Evolutionary conservation across 2,797 vertebrate species (phyloP).

Genomic region (Poeciliopsis infans): DNA sequence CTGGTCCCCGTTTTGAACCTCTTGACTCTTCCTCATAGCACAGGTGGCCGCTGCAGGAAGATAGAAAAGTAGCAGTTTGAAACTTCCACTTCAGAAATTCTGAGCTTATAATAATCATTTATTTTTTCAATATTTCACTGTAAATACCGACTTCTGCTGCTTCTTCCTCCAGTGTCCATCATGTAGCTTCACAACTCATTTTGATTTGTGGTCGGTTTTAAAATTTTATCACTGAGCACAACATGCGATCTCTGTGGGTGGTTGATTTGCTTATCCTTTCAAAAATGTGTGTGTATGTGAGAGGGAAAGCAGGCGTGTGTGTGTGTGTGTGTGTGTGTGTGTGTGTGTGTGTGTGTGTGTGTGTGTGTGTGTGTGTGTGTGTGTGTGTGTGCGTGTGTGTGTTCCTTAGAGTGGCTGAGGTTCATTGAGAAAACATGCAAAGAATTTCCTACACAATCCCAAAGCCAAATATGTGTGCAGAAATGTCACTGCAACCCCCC

Average conservation of each 20-base stretch:
- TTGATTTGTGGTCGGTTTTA: slow-evolving; percentile 48
- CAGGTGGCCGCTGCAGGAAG: background rate
- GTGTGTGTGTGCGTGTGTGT: slow-evolving; percentile 1
- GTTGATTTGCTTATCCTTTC: slow-evolving; percentile 49
- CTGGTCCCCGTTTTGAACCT: background rate
- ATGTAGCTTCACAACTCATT: slow-evolving; percentile 14
- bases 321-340: slow-evolving; percentile 1
- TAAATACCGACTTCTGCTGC: background rate
- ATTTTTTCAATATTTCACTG: background rate
- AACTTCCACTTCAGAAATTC: background rate
- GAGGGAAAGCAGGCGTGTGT: background rate
- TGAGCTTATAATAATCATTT: background rate
- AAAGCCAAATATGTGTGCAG: slow-evolving; percentile 53
- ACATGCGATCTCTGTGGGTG: slow-evolving; percentile 49
- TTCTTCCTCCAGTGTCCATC: slow-evolving; percentile 9
- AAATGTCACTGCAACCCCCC: slow-evolving; percentile 31
- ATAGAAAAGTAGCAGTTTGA: background rate
- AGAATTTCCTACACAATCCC: slow-evolving; percentile 75
- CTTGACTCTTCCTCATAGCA: background rate
- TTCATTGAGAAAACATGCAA: slow-evolving; percentile 72
- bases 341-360: slow-evolving; percentile 1
- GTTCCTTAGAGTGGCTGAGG: slow-evolving; percentile 37
- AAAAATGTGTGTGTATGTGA: slow-evolving; percentile 5
- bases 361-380: slow-evolving; percentile 1
- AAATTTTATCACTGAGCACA: slow-evolving; percentile 45